Conservation (phyloP, 2,888 invertebrate genomes). For the Fabriciana adippe region DNA sequence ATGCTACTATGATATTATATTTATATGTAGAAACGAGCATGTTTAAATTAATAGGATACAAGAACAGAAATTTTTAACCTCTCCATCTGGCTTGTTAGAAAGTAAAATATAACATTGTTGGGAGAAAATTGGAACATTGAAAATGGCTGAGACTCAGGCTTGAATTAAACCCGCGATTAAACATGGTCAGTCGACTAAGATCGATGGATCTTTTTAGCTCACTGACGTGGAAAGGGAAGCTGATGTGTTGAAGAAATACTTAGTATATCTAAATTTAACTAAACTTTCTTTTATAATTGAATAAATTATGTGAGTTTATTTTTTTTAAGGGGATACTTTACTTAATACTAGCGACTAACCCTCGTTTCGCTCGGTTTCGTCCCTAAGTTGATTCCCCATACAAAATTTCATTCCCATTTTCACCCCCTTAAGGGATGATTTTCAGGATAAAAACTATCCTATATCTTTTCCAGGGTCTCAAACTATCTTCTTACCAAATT, state of each 20-base stretch:
- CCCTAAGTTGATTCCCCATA: no score
- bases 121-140: conserved; percentile 45
- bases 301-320: no score
- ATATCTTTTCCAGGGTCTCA: no score
- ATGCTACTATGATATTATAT: not conserved
- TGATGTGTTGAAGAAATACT: conserved; percentile 6
- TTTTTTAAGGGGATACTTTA: no score
- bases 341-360: no score
- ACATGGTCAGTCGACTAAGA: conserved; percentile 37
- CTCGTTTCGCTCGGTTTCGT: no score
- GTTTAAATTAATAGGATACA: conserved; percentile 55
- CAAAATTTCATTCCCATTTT: no score
- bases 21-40: not conserved
- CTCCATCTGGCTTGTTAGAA: conserved; percentile 62
- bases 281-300: no score
- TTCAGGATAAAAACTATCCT: no score
- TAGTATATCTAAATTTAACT: not conserved
- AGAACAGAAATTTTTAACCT: conserved; percentile 68
- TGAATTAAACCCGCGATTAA: conserved; percentile 39
- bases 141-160: conserved; percentile 34
- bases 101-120: conserved; percentile 49
- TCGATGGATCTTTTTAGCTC: conserved; percentile 33
- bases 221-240: conserved; percentile 7
- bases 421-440: no score
- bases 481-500: no score